Conservation (phyloP, 2,888 invertebrate genomes). For the Timema cristinae region DNA sequence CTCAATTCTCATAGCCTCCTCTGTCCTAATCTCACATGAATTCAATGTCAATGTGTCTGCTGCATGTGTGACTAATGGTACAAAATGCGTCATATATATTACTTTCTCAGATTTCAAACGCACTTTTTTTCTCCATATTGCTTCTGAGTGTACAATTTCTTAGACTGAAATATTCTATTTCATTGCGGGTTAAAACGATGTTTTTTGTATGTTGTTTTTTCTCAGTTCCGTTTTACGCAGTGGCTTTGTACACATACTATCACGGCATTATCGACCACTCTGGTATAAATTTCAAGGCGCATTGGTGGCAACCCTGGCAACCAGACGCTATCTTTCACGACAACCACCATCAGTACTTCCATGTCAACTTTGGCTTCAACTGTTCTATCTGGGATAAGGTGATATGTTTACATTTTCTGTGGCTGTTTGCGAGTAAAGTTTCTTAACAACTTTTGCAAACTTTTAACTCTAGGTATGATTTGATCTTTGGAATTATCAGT, state of each 20-base stretch:
- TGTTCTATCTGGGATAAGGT: conserved; percentile 66
- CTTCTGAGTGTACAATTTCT: background rate
- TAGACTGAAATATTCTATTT: background rate
- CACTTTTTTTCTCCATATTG: too few species aligned
- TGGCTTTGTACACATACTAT: conserved; percentile 60
- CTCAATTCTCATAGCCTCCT: too few species aligned
- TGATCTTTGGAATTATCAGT: background rate
- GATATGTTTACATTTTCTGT: conserved; percentile 27
- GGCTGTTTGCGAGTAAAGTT: background rate
- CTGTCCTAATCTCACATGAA: too few species aligned
- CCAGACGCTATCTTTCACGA: conserved; percentile 72
- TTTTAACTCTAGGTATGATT: background rate
- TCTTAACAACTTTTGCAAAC: conserved; percentile 7
- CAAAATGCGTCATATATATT: too few species aligned
- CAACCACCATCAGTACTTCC: conserved; percentile 74
- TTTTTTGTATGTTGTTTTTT: conserved; percentile 21
- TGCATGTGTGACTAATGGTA: too few species aligned
- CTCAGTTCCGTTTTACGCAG: conserved; percentile 46
- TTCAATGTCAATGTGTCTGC: too few species aligned
- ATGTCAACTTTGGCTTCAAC: conserved; percentile 73
- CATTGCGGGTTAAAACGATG: background rate
- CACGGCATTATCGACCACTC: conserved; percentile 74
- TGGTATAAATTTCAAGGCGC: conserved; percentile 65
- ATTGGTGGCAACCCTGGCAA: conserved; percentile 76
- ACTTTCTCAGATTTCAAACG: too few species aligned